phyloP scores from a whole-genome alignment of 2,888 invertebrate genomes.

The Caenorhabditis drosophilae region DNA sequence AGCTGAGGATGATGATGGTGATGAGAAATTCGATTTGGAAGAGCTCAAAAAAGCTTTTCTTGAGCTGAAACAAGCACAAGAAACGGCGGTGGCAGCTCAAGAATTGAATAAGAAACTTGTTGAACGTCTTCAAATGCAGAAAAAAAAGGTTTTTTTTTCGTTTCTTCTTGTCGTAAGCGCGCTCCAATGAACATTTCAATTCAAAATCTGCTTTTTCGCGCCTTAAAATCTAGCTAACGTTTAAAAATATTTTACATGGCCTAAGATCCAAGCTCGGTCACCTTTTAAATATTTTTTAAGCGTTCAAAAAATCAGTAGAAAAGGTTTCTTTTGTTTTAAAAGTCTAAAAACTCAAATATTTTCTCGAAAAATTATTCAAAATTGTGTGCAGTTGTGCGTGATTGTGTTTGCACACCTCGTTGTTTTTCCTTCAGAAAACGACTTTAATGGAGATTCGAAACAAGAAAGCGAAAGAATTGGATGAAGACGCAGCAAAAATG shows the following conservation, averaged over 20 bases:
- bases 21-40: constrained; percentile 16
- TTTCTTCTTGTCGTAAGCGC: neutral
- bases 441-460: constrained; percentile 41
- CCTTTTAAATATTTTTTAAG: too few relatives aligned
- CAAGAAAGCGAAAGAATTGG: constrained; percentile 38
- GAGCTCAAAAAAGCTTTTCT: constrained; percentile 38
- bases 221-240: too few relatives aligned
- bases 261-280: too few relatives aligned
- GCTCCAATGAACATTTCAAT: too few relatives aligned
- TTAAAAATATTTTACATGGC: too few relatives aligned
- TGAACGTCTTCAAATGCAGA: constrained; percentile 45
- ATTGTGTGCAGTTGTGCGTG: too few relatives aligned
- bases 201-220: too few relatives aligned
- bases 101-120: constrained; percentile 51
- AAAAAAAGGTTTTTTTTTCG: constrained; percentile 40
- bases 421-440: constrained; percentile 37
- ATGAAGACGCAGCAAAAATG: constrained; percentile 25
- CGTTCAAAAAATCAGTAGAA: neutral
- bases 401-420: too few relatives aligned
- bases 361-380: too few relatives aligned
- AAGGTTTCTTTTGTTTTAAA: too few relatives aligned
- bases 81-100: constrained; percentile 44
- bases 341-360: neutral
- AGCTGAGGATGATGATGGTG: constrained; percentile 8
- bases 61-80: constrained; percentile 42